Base-by-base conservation (phyloP, 2,113 vertebrate species). In the Eclectus roratus region DNA sequence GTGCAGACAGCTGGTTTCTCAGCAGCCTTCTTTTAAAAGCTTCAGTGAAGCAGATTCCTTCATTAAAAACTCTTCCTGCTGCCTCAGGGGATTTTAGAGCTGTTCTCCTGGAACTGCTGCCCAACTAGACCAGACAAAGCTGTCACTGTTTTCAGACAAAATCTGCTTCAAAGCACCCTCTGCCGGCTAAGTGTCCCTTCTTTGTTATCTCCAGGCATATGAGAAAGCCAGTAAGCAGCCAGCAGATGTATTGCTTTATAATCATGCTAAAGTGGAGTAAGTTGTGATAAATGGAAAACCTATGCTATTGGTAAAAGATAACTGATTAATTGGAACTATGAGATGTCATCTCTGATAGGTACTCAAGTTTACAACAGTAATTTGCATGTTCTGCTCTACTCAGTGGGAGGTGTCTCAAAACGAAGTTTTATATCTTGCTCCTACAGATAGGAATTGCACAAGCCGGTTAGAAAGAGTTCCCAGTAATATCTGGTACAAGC, bases 391-490 rank as follows among this genome's bases (percentile, higher is more conserved):
- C 24, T 64, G 7, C 44, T 58, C 33, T 72, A 0, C 79, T 95
- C 27, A 19, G 93, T 95, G 94, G 96, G 96, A 96, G 96, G 96
- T 80, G 91, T 56, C 77, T 92, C 66, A 44, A 81, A 56, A 58
- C 50, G 52, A 81, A 81, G 44, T 27, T 77, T 13, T 68, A 11
- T 49, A 29, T 65, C 63, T 86, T 76, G 31, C 23, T 88, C 6
- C 74, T 88, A 23, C 35, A 52, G 85, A 91, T 46, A 70, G 2
- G 31, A 78, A 47, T 37, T 91, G 44, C 83, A 73, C 49, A 65
- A 94, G 44, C 8, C 69, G 53, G 80, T 69, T 68, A 55, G 66
- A 69, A 53, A 50, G 25, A 50, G 46, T 65, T 96, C 44, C 35
- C 44, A 53, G 44, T 46, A 46, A 9, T n/a, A 69, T 29, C 69